A percentile compares a stretch with the other conserved stretches of the same genome.
phyloP scores from a whole-genome alignment of 2,888 invertebrate genomes.

The Acleris literana region DNA sequence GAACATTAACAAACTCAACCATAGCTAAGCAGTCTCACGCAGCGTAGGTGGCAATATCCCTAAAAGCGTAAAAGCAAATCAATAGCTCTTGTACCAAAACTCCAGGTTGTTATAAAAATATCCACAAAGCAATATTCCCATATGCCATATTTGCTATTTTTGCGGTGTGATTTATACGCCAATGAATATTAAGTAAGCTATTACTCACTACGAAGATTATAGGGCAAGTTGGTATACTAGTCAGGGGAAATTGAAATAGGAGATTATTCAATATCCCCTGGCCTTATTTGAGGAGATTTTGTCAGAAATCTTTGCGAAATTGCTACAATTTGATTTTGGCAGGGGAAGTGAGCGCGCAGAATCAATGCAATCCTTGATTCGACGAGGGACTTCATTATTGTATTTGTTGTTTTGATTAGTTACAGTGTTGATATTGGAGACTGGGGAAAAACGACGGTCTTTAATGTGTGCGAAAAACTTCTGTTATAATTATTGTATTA shows the following conservation, averaged over 20 bases:
- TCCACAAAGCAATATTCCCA: slow-evolving; percentile 21
- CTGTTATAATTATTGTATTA: too few relatives aligned
- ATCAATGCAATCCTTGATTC: slow-evolving; percentile 40
- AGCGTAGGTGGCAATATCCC: too few relatives aligned
- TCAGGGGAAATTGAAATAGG: slow-evolving; percentile 47
- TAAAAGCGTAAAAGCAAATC: too few relatives aligned
- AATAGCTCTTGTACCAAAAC: not conserved
- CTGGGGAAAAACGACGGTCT: not conserved
- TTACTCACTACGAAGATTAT: slow-evolving; percentile 27
- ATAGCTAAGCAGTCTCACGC: too few relatives aligned
- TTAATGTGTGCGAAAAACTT: not conserved
- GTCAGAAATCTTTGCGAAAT: slow-evolving; percentile 49
- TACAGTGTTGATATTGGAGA: not conserved
- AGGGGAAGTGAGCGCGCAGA: slow-evolving; percentile 45
- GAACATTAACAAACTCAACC: too few relatives aligned
- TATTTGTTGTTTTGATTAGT: slow-evolving; percentile 22
- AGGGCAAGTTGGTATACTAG: slow-evolving; percentile 25
- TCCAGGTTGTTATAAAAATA: not conserved
- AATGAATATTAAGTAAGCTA: slow-evolving; percentile 36
- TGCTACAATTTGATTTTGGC: slow-evolving; percentile 48
- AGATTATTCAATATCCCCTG: slow-evolving; percentile 46
- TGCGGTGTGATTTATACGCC: slow-evolving; percentile 28
- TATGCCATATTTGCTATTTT: slow-evolving; percentile 25
- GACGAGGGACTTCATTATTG: slow-evolving; percentile 29
- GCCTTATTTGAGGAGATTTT: slow-evolving; percentile 45